phyloP scores from a whole-genome alignment of 2,888 invertebrate species.

The Leptopilina syphax region DNA sequence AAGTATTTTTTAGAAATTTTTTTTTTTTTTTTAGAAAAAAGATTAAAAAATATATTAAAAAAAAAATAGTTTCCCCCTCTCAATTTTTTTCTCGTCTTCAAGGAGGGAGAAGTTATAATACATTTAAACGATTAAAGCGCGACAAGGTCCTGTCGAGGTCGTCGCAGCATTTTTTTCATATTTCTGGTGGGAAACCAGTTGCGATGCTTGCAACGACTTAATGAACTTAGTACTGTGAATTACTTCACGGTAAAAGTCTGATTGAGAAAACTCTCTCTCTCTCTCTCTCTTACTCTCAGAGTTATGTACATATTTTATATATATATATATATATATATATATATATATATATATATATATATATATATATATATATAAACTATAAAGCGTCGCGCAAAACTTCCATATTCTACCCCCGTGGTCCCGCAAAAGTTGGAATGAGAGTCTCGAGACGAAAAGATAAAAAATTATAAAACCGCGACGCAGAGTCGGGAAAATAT shows the following conservation, averaged over 20 bases:
- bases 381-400: conserved; percentile 1
- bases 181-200: conserved; percentile 36
- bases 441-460: conserved; percentile 40
- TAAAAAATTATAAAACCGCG: conserved; percentile 72
- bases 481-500: conserved; percentile 74
- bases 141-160: conserved; percentile 39
- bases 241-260: conserved; percentile 72
- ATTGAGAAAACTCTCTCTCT: conserved; percentile 72
- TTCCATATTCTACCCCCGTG: not conserved
- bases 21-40: too few relatives aligned
- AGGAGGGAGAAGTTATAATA: conserved; percentile 53
- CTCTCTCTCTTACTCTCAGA: not conserved
- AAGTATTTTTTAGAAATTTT: too few relatives aligned
- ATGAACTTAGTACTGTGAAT: conserved; percentile 73
- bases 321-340: too few relatives aligned
- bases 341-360: too few relatives aligned
- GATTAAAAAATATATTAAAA: too few relatives aligned
- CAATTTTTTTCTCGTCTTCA: too few relatives aligned
- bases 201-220: conserved; percentile 61
- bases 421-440: not conserved
- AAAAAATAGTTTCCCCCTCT: too few relatives aligned
- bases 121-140: conserved; percentile 56
- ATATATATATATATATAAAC: too few relatives aligned
- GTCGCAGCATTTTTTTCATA: conserved; percentile 22
- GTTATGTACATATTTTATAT: too few relatives aligned